phyloP scores from a whole-genome alignment of 2,113 vertebrate species.

The Ploceus nigricollis region DNA sequence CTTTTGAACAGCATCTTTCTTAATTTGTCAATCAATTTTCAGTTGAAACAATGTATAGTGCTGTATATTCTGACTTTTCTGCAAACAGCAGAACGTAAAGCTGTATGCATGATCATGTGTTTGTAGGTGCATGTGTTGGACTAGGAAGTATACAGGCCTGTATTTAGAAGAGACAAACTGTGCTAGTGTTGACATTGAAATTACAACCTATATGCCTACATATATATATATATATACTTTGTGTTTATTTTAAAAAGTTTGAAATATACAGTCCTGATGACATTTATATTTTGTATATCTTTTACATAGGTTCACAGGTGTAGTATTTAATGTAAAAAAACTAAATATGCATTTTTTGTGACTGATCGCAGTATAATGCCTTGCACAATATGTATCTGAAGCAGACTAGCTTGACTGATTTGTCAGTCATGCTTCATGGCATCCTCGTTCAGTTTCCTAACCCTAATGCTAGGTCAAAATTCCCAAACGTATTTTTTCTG shows the following conservation, averaged over 20 bases:
- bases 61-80: constrained; percentile 80
- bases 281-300: constrained; percentile 79
- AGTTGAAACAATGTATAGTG: constrained; percentile 73
- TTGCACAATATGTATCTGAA: constrained; percentile 63
- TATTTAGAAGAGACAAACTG: constrained; percentile 74
- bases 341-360: constrained; percentile 58
- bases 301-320: constrained; percentile 71
- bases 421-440: constrained; percentile 29
- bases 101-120: constrained; percentile 78
- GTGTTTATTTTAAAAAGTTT: constrained; percentile 74
- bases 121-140: constrained; percentile 76
- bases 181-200: constrained; percentile 75
- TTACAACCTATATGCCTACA: constrained; percentile 70
- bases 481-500: constrained; percentile 45
- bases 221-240: constrained; percentile 65
- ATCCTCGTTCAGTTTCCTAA: constrained; percentile 49
- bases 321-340: constrained; percentile 64
- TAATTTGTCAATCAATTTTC: constrained; percentile 56
- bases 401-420: constrained; percentile 41
- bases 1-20: constrained; percentile 61
- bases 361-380: constrained; percentile 35
- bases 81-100: constrained; percentile 70
- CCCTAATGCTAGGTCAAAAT: constrained; percentile 28
- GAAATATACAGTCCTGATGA: constrained; percentile 69
- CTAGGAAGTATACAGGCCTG: constrained; percentile 68